A percentile compares a stretch with the other conserved stretches of the same genome.
Evolutionary conservation across 2,888 invertebrate genomes (phyloP).

Genomic region (Yponomeuta malinellus): DNA sequence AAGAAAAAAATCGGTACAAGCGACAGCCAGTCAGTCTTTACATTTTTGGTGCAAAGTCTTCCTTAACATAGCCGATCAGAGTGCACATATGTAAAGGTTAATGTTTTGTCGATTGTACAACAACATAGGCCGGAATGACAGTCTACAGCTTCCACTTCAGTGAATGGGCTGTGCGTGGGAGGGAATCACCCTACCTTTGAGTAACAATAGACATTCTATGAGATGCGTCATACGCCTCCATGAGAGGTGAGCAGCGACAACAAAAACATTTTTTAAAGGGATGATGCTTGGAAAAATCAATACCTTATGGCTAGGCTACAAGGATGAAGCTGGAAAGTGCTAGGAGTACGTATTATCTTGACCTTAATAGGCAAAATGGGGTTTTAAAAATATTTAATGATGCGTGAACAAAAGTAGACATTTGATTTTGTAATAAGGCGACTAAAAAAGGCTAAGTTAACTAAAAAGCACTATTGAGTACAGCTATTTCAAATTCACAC

Average conservation of each 20-base stretch:
- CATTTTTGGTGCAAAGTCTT: too few species aligned
- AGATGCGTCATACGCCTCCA: slow-evolving; percentile 48
- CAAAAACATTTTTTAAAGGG: background rate
- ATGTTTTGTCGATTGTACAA: background rate
- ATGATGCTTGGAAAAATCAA: background rate
- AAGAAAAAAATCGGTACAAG: too few species aligned
- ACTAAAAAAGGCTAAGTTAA: background rate
- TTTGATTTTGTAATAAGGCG: background rate
- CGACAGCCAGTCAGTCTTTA: background rate
- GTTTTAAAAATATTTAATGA: background rate
- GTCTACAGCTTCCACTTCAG: slow-evolving; percentile 55
- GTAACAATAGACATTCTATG: slow-evolving; percentile 48
- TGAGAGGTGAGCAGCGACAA: slow-evolving; percentile 20
- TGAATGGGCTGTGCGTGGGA: slow-evolving; percentile 56
- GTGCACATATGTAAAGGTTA: too few species aligned
- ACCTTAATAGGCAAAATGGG: too few species aligned
- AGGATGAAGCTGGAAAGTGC: background rate
- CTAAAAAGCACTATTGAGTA: background rate
- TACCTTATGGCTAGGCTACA: background rate
- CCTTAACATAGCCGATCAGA: too few species aligned
- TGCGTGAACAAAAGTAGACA: background rate
- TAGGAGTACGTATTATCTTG: background rate
- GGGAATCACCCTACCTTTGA: slow-evolving; percentile 62
- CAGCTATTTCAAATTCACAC: background rate
- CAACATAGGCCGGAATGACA: slow-evolving; percentile 1